A percentile compares a stretch with the other conserved stretches of the same genome.
phyloP scores from a whole-genome alignment of 2,797 vertebrate species.

The Spheniscus humboldti region DNA sequence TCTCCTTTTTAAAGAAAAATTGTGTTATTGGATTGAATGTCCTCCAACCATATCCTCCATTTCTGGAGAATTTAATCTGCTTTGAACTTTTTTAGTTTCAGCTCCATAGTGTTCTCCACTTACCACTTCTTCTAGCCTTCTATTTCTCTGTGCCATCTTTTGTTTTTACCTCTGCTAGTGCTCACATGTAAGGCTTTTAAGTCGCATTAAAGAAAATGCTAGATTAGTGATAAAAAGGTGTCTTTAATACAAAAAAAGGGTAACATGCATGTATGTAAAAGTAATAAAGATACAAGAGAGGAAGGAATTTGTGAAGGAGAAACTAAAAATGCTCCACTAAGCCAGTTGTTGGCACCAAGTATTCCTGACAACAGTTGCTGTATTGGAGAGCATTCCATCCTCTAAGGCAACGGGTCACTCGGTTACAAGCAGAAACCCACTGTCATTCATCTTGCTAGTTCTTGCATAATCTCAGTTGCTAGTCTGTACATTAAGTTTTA shows the following conservation, averaged over 20 bases:
- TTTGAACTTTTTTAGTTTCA: not conserved
- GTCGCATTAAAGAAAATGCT: not conserved
- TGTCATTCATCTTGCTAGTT: not conserved
- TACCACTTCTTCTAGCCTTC: not conserved
- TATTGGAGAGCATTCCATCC: not conserved
- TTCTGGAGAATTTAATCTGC: not conserved
- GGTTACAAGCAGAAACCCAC: not conserved
- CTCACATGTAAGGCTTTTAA: not conserved
- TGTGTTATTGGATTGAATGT: not conserved
- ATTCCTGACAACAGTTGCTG: not conserved
- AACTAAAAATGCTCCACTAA: not conserved
- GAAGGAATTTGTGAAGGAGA: not conserved
- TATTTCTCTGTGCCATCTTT: not conserved
- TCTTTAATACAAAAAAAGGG: not conserved
- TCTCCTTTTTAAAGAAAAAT: slow-evolving; percentile 11
- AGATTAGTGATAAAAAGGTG: not conserved
- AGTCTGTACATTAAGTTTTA: not conserved
- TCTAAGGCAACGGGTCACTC: not conserved
- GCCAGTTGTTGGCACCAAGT: not conserved
- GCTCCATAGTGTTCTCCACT: not conserved
- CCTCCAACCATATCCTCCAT: not conserved
- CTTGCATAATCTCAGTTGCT: not conserved
- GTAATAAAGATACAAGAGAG: not conserved
- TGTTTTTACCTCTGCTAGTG: not conserved
- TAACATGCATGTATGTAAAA: not conserved